Evolutionary conservation across 1,140 invertebrate species (phyloP).

Genomic region (Bicyclus anynana): DNA sequence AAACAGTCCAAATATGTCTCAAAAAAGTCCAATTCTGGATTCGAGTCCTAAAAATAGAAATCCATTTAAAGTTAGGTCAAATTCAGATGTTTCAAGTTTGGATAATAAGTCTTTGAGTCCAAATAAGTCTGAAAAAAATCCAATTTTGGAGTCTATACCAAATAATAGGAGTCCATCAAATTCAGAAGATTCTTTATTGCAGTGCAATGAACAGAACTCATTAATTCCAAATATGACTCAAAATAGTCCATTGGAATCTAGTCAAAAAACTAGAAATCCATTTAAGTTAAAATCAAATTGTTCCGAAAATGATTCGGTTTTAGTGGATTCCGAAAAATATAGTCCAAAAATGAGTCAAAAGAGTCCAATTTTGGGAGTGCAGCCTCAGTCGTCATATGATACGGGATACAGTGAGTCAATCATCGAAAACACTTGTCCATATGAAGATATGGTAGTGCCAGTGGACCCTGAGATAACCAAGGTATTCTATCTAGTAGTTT

Average conservation of each 20-base stretch:
- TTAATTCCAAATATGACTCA: no score
- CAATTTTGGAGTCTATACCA: neutral
- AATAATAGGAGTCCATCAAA: neutral
- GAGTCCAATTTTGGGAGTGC: constrained; percentile 47
- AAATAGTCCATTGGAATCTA: neutral
- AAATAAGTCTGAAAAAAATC: neutral
- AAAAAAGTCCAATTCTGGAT: neutral
- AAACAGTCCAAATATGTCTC: constrained; percentile 8
- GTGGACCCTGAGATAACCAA: constrained; percentile 48
- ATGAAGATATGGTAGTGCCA: constrained; percentile 41
- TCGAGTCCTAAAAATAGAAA: neutral
- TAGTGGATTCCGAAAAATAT: neutral
- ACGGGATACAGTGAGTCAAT: constrained; percentile 44
- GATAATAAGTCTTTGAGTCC: constrained; percentile 31
- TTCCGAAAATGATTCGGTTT: constrained; percentile 11
- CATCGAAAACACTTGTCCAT: constrained; percentile 59
- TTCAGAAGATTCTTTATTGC: no score
- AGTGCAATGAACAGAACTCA: no score
- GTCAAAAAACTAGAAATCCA: neutral
- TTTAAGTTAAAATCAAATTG: neutral
- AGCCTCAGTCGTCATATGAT: constrained; percentile 18
- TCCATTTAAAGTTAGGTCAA: neutral
- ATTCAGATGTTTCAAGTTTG: constrained; percentile 40
- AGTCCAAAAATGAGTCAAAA: constrained; percentile 1
- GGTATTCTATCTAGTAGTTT: neutral